Evolutionary conservation across 2,797 vertebrate species (phyloP).

Genomic region (Gadopsis bispinosus): DNA sequence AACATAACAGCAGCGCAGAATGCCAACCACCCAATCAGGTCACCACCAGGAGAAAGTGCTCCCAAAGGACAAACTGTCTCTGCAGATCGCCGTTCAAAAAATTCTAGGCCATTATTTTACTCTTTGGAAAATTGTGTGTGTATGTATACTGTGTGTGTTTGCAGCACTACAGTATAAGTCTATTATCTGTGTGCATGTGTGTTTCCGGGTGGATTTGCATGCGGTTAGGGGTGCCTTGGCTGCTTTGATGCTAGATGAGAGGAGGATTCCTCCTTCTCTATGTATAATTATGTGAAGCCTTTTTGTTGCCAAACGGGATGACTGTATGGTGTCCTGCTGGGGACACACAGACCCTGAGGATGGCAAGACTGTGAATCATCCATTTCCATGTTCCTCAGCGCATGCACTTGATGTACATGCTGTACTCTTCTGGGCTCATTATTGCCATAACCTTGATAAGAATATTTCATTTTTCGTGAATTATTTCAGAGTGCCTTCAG

Average conservation of each 20-base stretch:
- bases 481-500: slow-evolving; percentile 53
- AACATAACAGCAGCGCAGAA: slow-evolving; percentile 63
- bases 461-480: slow-evolving; percentile 54
- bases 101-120: slow-evolving; percentile 73
- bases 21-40: slow-evolving; percentile 79
- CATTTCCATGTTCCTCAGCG: slow-evolving; percentile 51
- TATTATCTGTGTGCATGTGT: slow-evolving; percentile 41
- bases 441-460: slow-evolving; percentile 57
- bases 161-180: slow-evolving; percentile 20
- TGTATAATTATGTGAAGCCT: slow-evolving; percentile 64
- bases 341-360: slow-evolving; percentile 65
- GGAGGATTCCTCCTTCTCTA: slow-evolving; percentile 52
- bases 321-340: slow-evolving; percentile 66
- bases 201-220: slow-evolving; percentile 53
- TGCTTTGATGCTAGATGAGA: slow-evolving; percentile 64
- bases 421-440: slow-evolving; percentile 62
- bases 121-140: slow-evolving; percentile 53
- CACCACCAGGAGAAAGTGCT: slow-evolving; percentile 76
- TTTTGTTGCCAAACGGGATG: slow-evolving; percentile 66
- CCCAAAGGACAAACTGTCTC: slow-evolving; percentile 69
- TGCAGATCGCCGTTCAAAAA: slow-evolving; percentile 58
- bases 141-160: slow-evolving; percentile 17
- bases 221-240: slow-evolving; percentile 49
- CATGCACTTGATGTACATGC: slow-evolving; percentile 58
- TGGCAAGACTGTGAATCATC: slow-evolving; percentile 67